Base-by-base conservation (phyloP, 2,797 vertebrate genomes). In the Corythornis leucogaster region DNA sequence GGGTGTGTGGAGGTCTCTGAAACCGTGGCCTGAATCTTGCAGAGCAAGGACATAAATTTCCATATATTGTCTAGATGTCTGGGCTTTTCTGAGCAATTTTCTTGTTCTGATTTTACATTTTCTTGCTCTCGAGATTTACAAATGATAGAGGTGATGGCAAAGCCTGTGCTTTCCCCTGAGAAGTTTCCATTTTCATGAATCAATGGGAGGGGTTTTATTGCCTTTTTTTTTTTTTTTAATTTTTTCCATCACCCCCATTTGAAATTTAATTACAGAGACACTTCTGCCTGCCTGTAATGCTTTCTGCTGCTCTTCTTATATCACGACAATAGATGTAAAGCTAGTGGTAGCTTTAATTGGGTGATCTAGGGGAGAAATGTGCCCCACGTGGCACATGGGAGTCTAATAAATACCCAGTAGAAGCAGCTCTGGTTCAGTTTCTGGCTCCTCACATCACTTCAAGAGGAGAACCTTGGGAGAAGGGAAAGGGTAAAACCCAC, bases 301-400 rank as follows among this genome's bases (percentile, higher is more conserved):
- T 80, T 82, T 42, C 31, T 75, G 7, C 40, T 92, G 24, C 42
- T 67, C 25, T 80, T 76, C 51, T 43, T 58, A 9, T 58, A 6
- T 15, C 26, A 13, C 19, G n/a, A 54, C 50, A 26, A 10, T 16
- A n/a, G 8, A 18, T 35, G 14, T 26, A 40, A 61, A 87, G 24
- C 46, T 30, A 31, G 24, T 28, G n/a, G 6, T 51, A 78, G 28
- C 33, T 78, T 50, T 68, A 54, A 30, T 22, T 62, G 45, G 30
- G 19, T 30, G 76, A 33, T 15, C 3, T 2, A 15, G 28, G 33
- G 43, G 38, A 26, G 2, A 70, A 68, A 78, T 5, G 11, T 58
- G 42, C 9, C 16, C 33, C 4, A 3, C 3, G 0, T 30, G 68
- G 16, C 30, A 25, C 1, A 0, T 0, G 3, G 43, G 14, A 35